Base-by-base conservation (phyloP, 1,140 invertebrate genomes). In the Drosophila triauraria region DNA sequence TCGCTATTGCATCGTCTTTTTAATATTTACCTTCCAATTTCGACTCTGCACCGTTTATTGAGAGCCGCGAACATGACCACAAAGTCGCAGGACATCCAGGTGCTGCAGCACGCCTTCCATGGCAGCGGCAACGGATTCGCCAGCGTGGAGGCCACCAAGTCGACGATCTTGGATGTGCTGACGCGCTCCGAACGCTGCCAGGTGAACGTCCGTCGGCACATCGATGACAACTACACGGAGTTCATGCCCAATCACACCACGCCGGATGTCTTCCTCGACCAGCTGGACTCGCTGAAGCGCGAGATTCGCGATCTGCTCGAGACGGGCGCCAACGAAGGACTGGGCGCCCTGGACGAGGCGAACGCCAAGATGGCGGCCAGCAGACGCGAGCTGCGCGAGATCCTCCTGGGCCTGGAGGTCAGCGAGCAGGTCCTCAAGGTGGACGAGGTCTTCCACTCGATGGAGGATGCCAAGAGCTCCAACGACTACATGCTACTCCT, bases 211-310 rank as follows among this genome's bases (percentile, higher is more conserved):
- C 83, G 87, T 23, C 80, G 76, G 25, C 83, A 91, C 44, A 91
- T 93, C 7, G 86, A 92, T 17, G 75, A 84, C 8, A 92, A 93
- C 59, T 92, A 92, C 46, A 64, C 64, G 1, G 91, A 93, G 7
- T 93, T 93, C 25, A 79, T 93, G 78, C 78, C 91, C 27, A 92
- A 91, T 56, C 72, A 92, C 47, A 88, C 80, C 9, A 69, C 85
- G 2, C 79, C 91, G 20, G 87, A 88, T 20, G 64, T 80, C 17
- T 91, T 77, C 20, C 68, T 93, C 23, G 91, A 93, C 10, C 90
- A 93, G 47, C 75, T 77, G 1, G 67, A 64, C 5, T 57, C 71
- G 2, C 43, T 93, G 1, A 51, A 71, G 20, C 71, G 68, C 2
- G 92, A 93, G 38, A 74, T 92, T 6, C 70, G 57, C 6, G 77